Evolutionary conservation across 2,113 vertebrate species (phyloP).

Genomic region (Diphyllodes magnificus): DNA sequence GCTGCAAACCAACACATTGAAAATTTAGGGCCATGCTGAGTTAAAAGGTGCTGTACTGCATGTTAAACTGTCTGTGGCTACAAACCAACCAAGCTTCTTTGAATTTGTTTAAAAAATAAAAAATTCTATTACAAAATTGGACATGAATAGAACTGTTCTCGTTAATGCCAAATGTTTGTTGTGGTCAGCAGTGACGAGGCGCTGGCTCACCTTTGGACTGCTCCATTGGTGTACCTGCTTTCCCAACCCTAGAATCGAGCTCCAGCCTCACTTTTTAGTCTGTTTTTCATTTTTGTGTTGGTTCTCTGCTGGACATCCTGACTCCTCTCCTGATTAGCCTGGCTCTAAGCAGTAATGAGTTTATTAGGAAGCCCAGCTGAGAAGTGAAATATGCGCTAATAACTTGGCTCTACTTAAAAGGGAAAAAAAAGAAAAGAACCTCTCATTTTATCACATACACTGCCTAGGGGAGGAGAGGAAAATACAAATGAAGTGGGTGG

Average conservation of each 20-base stretch:
- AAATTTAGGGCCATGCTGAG: fast-evolving
- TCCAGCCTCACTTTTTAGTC: not conserved
- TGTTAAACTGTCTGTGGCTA: not conserved
- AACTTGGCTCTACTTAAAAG: not conserved
- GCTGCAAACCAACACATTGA: not conserved
- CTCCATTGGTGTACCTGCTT: not conserved
- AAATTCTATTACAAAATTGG: not conserved
- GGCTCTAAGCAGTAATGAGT: not conserved
- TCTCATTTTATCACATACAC: not conserved
- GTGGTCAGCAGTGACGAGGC: not conserved
- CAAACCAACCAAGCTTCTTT: not conserved
- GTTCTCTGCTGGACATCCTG: not conserved
- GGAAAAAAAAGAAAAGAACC: not conserved
- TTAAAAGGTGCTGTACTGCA: not conserved
- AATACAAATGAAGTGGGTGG: not conserved
- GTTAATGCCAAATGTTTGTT: not conserved
- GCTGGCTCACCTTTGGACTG: not conserved
- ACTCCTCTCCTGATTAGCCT: not conserved
- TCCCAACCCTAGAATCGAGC: not conserved
- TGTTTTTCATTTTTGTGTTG: not conserved
- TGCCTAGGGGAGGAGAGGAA: not conserved
- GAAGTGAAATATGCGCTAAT: not conserved
- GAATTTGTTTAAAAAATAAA: not conserved
- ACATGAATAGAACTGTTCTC: not conserved
- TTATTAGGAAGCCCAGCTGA: not conserved